Conservation (phyloP, 1,140 invertebrate species). For the Plodia interpunctella region DNA sequence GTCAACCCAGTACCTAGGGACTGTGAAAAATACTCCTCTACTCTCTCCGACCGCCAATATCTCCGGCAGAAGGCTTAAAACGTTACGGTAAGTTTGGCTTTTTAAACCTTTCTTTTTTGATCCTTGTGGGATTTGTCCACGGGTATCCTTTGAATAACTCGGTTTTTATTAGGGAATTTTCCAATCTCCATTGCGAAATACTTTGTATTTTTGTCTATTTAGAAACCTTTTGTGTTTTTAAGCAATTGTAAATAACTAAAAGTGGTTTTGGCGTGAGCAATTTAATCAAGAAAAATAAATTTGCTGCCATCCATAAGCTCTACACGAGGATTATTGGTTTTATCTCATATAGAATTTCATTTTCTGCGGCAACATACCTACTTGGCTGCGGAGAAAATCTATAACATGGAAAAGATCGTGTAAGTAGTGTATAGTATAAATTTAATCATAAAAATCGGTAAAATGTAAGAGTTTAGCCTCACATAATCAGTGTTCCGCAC, state of each 20-base stretch:
- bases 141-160: constrained; percentile 10
- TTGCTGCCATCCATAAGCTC: background rate
- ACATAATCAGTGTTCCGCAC: constrained; percentile 2
- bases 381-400: too few species aligned
- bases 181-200: background rate
- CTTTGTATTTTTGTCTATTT: background rate
- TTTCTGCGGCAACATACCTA: background rate
- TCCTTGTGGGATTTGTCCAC: constrained; percentile 36
- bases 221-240: background rate
- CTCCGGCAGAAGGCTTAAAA: constrained; percentile 45
- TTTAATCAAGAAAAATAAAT: background rate
- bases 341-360: background rate
- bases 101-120: constrained; percentile 45
- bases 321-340: constrained; percentile 11
- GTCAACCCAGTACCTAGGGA: constrained; percentile 33
- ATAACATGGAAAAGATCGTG: background rate
- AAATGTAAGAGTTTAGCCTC: background rate
- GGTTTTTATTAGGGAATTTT: constrained; percentile 9
- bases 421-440: background rate
- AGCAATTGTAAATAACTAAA: background rate
- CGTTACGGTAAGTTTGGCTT: constrained; percentile 40
- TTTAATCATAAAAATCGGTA: background rate
- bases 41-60: constrained; percentile 42
- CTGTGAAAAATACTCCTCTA: constrained; percentile 36
- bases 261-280: background rate